Base-by-base conservation (phyloP, 2,888 invertebrate genomes). In the Salticus scenicus region DNA sequence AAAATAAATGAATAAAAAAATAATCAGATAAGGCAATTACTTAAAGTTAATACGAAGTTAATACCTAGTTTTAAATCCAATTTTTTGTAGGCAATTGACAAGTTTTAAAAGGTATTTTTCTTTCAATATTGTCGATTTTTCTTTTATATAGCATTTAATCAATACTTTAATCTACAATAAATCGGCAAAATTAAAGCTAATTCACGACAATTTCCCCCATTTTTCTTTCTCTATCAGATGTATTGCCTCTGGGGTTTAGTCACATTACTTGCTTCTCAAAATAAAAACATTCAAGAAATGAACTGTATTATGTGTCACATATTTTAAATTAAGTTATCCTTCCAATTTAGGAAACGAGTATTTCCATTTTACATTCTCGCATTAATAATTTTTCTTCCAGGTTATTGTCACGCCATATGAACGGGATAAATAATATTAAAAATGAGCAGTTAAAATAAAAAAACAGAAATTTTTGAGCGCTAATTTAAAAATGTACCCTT, bases 311-410 rank as follows among this genome's bases (percentile, higher is more conserved):
- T 20, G 20, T 67, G 67, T 67, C 67, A 67, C 20, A 33, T 28
- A 67, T 67, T 67, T 33, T 67, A 67, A 67, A 67, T 67, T 67
- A 67, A 67, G 67, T 67, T 67, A 67, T 67, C 67, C 33, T 33
- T n/a, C 33, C 67, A 67, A 67, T 67, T 67, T 67, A 28, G 67
- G 24, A 47, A 24, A 17, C 2, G 57, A 57, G 57, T 24, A 1
- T 57, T 57, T 24, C 57, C 12, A 57, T 24, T 57, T 57, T 12
- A 4, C 24, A 24, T 57, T 57, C 57, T 57, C 5, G 57, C 57
- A 57, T 57, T 57, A 57, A 57, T 57, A 57, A 57, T 57, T 57
- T 57, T 57, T 57, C 57, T 57, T 24, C 2, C 57, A 17, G 57
- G 20, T 57, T 57, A 57, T 57, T 57, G 20, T 57, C 57, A 24